A percentile compares a stretch with the other conserved stretches of the same genome.
Conservation (phyloP, 2,797 vertebrate genomes). For the Naso thynnoides region DNA sequence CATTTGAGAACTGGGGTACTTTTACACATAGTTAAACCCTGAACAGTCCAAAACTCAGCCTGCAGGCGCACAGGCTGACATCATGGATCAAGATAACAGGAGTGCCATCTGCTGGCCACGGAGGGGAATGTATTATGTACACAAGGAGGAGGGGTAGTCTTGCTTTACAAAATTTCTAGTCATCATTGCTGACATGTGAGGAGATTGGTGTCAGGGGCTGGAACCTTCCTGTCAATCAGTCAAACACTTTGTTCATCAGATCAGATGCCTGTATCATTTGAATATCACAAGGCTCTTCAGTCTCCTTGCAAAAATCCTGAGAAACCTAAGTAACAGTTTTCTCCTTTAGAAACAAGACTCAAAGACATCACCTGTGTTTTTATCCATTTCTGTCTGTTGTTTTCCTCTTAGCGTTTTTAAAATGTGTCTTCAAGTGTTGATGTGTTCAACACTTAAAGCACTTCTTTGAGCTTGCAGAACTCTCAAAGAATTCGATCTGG, state of each 20-base stretch:
- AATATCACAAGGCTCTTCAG: conserved; percentile 57
- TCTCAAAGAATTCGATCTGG: conserved; percentile 26
- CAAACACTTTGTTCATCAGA: conserved; percentile 62
- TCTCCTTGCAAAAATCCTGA: conserved; percentile 11
- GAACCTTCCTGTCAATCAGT: conserved; percentile 72
- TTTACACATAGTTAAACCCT: conserved; percentile 85
- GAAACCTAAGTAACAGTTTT: conserved; percentile 49
- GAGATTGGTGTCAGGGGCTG: conserved; percentile 70
- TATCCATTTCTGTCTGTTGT: conserved; percentile 20
- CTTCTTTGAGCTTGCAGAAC: conserved; percentile 4
- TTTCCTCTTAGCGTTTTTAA: conserved; percentile 6
- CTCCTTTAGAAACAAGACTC: conserved; percentile 3
- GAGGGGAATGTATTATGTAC: conserved; percentile 5
- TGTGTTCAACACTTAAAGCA: conserved; percentile 17
- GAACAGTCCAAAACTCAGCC: conserved; percentile 79
- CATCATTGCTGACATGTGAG: conserved; percentile 73
- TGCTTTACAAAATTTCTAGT: conserved; percentile 65
- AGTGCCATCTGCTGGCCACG: conserved; percentile 86
- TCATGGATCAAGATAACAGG: conserved; percentile 79
- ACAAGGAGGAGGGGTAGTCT: conserved; percentile 45
- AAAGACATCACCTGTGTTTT: conserved; percentile 20
- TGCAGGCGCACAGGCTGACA: conserved; percentile 40
- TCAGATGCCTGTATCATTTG: conserved; percentile 66
- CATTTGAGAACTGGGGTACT: conserved; percentile 81
- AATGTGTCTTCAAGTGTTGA: conserved; percentile 32